phyloP scores from a whole-genome alignment of 2,797 vertebrate genomes.

The Sarcophilus harrisii region DNA sequence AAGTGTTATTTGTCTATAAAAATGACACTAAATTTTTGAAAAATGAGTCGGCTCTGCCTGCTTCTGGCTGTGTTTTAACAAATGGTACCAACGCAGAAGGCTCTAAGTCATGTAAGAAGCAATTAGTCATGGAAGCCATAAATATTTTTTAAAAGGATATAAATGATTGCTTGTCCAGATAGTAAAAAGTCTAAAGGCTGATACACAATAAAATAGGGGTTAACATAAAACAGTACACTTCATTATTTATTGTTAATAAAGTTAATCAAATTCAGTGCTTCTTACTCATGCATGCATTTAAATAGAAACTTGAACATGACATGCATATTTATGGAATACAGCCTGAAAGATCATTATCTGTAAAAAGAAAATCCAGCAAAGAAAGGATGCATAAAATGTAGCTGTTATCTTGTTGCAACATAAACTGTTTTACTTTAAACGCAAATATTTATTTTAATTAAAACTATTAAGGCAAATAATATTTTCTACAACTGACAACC shows the following conservation, averaged over 20 bases:
- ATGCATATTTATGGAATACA: slow-evolving; percentile 85
- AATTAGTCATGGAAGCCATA: slow-evolving; percentile 88
- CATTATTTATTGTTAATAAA: slow-evolving; percentile 87
- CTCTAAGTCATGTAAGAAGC: slow-evolving; percentile 85
- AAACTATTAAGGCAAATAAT: slow-evolving; percentile 83
- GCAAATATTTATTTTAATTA: slow-evolving; percentile 84
- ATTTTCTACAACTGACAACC: slow-evolving; percentile 74
- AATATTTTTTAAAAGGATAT: slow-evolving; percentile 87
- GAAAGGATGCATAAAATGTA: slow-evolving; percentile 79
- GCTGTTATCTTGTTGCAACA: slow-evolving; percentile 79
- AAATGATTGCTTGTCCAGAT: slow-evolving; percentile 86
- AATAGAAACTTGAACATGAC: slow-evolving; percentile 83
- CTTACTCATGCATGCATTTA: slow-evolving; percentile 83
- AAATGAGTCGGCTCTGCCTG: slow-evolving; percentile 85
- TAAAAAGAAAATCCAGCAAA: slow-evolving; percentile 80
- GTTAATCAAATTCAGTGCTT: slow-evolving; percentile 85
- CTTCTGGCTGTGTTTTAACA: slow-evolving; percentile 86
- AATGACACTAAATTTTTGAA: slow-evolving; percentile 90
- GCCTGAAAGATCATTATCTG: slow-evolving; percentile 83
- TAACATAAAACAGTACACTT: slow-evolving; percentile 82
- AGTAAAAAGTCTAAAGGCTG: slow-evolving; percentile 85
- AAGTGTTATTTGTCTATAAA: slow-evolving; percentile 90
- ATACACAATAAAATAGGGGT: slow-evolving; percentile 84
- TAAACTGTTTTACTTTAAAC: slow-evolving; percentile 82
- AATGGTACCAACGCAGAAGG: slow-evolving; percentile 84